Evolutionary conservation across 2,888 invertebrate genomes (phyloP), one percentile per base, ranked within the genome.

Genomic region (Caenorhabditis becei): DNA sequence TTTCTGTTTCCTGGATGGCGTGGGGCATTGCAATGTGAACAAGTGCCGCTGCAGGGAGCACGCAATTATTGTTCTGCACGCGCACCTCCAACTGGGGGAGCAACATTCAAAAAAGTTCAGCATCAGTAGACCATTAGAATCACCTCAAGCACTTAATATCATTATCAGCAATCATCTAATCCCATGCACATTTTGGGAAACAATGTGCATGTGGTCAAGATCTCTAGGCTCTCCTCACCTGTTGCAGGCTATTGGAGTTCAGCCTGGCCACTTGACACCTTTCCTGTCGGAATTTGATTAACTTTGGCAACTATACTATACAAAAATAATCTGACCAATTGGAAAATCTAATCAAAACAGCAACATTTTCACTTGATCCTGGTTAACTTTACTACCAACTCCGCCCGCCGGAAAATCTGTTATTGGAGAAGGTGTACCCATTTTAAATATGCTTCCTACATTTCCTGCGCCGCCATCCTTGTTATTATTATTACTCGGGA

Each of bases 51-150:
- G 58, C 35, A 58, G 35, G 4, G 35, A 35, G 37, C 58, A 58
- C 58, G 58, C 58, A 35, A 58, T 58, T 35, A 37, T 69, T 69
- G 49, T 70, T 37, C 24, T 14, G 44, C 54, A 53, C 41, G 49
- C 26, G 51, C 56, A 10, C 4, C 44, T 54, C 41, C 20, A 8
- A 10, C 20, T 16, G 20, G 16, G 2, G 20, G 32, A 47, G 20
- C 47, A 32, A 14, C 26, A 32, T 47, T 35, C 24, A 69, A 71
- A 62, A 61, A 62, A 71, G 62, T 71, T 71, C 71, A 71, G 56
- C 71, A 71, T 23, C 62, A 71, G n/a, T 44, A 59, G 49, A 16
- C 28, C 44, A 26, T 26, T 18, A 24, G 51, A 59, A 47, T 59
- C 59, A 54, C 54, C 16, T 18, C 20, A 2, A 18, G 18, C 51